Evolutionary conservation across 2,797 vertebrate species (phyloP).

Genomic region (Lepus oiostolus): DNA sequence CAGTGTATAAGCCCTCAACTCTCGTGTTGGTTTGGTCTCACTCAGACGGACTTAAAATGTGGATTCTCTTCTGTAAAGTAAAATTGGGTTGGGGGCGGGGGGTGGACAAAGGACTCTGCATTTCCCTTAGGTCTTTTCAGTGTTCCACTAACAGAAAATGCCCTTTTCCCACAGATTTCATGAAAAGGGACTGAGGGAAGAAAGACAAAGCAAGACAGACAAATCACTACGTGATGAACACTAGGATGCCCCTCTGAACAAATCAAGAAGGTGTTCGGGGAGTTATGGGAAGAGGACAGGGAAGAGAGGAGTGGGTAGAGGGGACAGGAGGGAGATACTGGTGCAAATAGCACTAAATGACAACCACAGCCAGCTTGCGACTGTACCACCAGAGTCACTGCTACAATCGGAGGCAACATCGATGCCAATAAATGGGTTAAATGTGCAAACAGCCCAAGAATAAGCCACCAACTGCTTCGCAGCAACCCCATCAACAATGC

Average conservation of each 20-base stretch:
- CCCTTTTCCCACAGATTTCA: slow-evolving; percentile 66
- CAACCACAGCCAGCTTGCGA: slow-evolving; percentile 85
- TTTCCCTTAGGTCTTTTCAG: slow-evolving; percentile 63
- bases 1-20: neutral
- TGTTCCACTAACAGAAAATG: slow-evolving; percentile 61
- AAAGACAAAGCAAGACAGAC: slow-evolving; percentile 82
- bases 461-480: slow-evolving; percentile 90
- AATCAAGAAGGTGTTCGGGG: slow-evolving; percentile 76
- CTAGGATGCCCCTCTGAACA: slow-evolving; percentile 80
- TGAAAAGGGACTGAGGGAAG: slow-evolving; percentile 67
- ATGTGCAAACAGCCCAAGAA: slow-evolving; percentile 91
- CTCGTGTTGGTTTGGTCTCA: slow-evolving; percentile 63
- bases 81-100: neutral
- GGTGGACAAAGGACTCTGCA: slow-evolving; percentile 13
- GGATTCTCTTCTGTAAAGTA: neutral
- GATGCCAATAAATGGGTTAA: slow-evolving; percentile 87
- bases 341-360: slow-evolving; percentile 83
- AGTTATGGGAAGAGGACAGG: slow-evolving; percentile 71
- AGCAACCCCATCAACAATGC: slow-evolving; percentile 87
- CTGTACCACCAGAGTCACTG: slow-evolving; percentile 85
- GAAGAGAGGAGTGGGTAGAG: neutral
- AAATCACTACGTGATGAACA: slow-evolving; percentile 73
- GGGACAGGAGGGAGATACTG: slow-evolving; percentile 58
- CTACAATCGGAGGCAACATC: slow-evolving; percentile 87
- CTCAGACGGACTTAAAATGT: slow-evolving; percentile 18